Percentiles rank a stretch among this genome's conserved stretches.
Conservation (phyloP, 1,140 invertebrate species). For the Drosophila neocordata region DNA sequence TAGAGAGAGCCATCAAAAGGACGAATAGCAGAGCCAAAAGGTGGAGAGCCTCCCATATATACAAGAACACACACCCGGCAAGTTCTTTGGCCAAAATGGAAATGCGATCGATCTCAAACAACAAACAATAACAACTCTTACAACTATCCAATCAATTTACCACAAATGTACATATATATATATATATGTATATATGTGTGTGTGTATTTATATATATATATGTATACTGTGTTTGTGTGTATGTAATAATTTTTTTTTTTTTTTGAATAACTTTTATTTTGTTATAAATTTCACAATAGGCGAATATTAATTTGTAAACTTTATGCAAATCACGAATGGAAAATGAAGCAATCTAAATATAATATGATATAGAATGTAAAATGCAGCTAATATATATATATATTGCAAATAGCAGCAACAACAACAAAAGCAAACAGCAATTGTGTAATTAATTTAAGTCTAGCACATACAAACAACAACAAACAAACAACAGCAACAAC, state of each 20-base stretch:
- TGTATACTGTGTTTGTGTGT: conserved; percentile 32
- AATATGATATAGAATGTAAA: conserved; percentile 27
- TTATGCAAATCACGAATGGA: conserved; percentile 58
- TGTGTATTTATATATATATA: conserved; percentile 21
- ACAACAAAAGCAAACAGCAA: conserved; percentile 47
- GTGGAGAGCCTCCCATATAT: not conserved
- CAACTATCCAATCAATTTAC: conserved; percentile 56
- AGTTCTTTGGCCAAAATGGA: conserved; percentile 21
- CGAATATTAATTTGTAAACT: conserved; percentile 70
- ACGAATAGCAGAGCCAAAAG: not conserved
- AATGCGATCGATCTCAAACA: conserved; percentile 61
- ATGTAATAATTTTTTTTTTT: conserved; percentile 54
- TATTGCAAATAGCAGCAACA: conserved; percentile 26
- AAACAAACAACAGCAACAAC: conserved; percentile 48
- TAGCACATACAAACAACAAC: conserved; percentile 74
- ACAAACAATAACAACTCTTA: conserved; percentile 50
- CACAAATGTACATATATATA: conserved; percentile 43
- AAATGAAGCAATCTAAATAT: conserved; percentile 69
- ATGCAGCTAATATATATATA: not conserved
- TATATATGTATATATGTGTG: conserved; percentile 39
- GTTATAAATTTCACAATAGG: conserved; percentile 64
- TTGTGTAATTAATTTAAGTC: conserved; percentile 69
- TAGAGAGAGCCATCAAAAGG: conserved; percentile 19
- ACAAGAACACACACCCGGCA: not conserved
- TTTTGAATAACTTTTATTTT: not conserved